Evolutionary conservation across 1,140 invertebrate genomes (phyloP).

Genomic region (Geopemphigus sp.): DNA sequence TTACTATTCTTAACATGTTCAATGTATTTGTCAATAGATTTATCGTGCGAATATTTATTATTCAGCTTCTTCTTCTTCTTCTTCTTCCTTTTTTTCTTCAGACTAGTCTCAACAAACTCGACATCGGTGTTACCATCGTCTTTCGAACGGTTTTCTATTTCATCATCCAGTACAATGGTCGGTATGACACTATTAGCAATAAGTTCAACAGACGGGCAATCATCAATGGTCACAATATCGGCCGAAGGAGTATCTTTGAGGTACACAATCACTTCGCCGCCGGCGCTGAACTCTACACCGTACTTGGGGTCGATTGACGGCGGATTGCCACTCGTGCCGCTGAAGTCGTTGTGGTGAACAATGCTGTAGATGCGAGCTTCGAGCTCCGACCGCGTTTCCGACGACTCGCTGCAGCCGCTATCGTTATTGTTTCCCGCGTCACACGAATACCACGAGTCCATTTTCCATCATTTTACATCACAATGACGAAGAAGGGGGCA

Average conservation of each 20-base stretch:
- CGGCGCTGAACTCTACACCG: constrained; percentile 18
- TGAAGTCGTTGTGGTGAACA: constrained; percentile 33
- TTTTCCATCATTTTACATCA: constrained; percentile 25
- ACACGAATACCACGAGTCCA: constrained; percentile 5
- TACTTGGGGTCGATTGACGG: constrained; percentile 20
- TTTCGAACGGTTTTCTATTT: background rate
- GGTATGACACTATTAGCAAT: background rate
- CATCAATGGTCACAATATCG: background rate
- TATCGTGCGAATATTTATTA: background rate
- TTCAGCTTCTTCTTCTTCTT: constrained; percentile 39
- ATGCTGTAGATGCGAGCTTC: constrained; percentile 27
- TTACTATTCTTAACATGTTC: constrained; percentile 14
- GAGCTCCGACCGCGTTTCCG: constrained; percentile 27
- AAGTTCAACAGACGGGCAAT: background rate
- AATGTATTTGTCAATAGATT: constrained; percentile 29
- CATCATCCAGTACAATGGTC: background rate
- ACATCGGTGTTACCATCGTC: background rate
- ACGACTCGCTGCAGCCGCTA: constrained; percentile 5
- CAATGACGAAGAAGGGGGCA: background rate
- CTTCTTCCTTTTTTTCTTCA: background rate
- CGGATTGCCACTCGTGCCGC: background rate
- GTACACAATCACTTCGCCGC: constrained; percentile 14
- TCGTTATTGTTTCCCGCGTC: background rate
- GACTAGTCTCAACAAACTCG: background rate
- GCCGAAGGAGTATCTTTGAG: background rate